Evolutionary conservation across 2,113 vertebrate genomes (phyloP).

Genomic region (Gnathonemus longibarbis): DNA sequence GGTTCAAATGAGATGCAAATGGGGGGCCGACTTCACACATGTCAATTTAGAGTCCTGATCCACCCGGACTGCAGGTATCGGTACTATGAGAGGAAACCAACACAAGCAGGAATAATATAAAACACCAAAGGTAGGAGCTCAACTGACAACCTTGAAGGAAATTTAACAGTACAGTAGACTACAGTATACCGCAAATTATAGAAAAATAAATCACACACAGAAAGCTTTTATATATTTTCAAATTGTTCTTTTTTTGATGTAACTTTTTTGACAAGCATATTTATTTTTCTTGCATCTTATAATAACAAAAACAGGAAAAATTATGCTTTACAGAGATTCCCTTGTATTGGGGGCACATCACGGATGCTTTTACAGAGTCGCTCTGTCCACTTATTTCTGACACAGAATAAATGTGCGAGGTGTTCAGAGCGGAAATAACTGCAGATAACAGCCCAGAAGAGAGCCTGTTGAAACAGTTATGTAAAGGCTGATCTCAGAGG

Average conservation of each 20-base stretch:
- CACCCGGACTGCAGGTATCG: background rate
- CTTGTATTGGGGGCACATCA: background rate
- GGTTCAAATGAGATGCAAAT: too few relatives aligned
- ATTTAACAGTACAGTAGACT: background rate
- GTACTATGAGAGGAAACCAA: background rate
- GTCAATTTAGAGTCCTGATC: background rate
- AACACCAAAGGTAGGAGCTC: background rate
- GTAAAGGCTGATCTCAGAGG: background rate
- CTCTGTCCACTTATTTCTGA: background rate
- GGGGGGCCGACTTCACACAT: too few relatives aligned
- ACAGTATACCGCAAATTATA: background rate
- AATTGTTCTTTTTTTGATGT: background rate
- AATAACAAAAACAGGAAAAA: background rate
- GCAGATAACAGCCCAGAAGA: background rate
- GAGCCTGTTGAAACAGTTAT: background rate
- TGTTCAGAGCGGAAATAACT: background rate
- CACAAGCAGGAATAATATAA: background rate
- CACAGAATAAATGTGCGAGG: background rate
- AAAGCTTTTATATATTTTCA: background rate
- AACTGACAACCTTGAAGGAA: background rate
- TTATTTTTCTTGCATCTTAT: background rate
- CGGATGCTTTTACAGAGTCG: background rate
- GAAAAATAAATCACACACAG: background rate
- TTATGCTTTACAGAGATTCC: background rate
- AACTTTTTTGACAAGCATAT: background rate